Evolutionary conservation across 2,888 invertebrate species (phyloP), one percentile per base, ranked within the genome.

Genomic region (Nebria brevicollis): DNA sequence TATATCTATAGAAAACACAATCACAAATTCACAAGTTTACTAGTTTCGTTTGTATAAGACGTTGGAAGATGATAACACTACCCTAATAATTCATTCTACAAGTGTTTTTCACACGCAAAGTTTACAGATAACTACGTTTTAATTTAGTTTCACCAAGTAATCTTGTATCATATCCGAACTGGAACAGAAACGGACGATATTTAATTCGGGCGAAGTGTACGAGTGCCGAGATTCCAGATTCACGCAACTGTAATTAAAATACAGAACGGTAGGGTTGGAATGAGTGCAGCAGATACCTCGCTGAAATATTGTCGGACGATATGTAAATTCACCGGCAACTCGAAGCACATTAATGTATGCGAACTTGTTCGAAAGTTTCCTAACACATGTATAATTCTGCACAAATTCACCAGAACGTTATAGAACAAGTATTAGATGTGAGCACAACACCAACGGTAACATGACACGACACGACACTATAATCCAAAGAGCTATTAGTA

Each of bases 331-430:
- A 26, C 77, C 42, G 26, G 70, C 70, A 70, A 70, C 70, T 70
- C 70, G 25, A 70, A 70, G 70, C 70, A 70, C 70, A 15, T 25
- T 77, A 77, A 77, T 77, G 20, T 77, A 77, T 77, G 77, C 77
- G 68, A 77, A 77, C 77, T 77, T 77, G 77, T 77, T 77, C 43
- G 42, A 77, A 77, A 77, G 77, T 77, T 77, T 70, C 77, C 77
- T 70, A 77, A 77, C 77, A 77, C 77, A 77, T 77, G 77, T 77
- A 77, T 77, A 77, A 77, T 77, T 77, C 43, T 77, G 77, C 77
- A 70, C 70, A 70, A 77, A 77, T 77, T 77, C 77, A 68, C 64
- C 68, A 75, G 3, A 70, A 34, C 70, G 70, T 70, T 70, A 70
- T 70, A 70, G 11, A 54, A 70, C 70, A 70, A 70, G 20, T 70